These are phyloP conservation scores for Marisa cornuarietis DNA, from an alignment of 1,140 invertebrate genomes.

Conservation along the genomic window DNA sequence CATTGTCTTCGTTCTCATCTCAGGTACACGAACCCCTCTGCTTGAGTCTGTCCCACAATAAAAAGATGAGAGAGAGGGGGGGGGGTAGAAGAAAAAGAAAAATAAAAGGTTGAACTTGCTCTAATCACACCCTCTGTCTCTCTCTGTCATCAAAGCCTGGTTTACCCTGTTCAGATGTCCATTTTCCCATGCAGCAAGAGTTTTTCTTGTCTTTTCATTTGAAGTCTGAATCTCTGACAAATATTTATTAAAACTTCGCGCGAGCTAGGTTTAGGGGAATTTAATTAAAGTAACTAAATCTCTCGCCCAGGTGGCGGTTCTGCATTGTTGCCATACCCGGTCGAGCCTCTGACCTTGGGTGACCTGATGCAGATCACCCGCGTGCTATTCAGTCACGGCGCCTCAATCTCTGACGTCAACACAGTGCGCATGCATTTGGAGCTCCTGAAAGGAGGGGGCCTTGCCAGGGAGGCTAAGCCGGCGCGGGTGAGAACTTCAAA, in stretches of 20 bases:
- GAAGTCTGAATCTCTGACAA: too few relatives aligned
- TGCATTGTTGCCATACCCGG: constrained; percentile 84
- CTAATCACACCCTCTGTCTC: too few relatives aligned
- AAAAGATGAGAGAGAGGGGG: neutral
- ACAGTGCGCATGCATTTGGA: constrained; percentile 86
- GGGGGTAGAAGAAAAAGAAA: neutral
- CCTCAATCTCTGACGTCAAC: constrained; percentile 91
- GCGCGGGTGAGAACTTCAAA: constrained; percentile 64
- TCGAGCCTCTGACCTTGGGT: constrained; percentile 75
- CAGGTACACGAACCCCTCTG: constrained; percentile 54
- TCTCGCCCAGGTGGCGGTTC: constrained; percentile 84
- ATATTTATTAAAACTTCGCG: too few relatives aligned
- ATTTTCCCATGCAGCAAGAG: too few relatives aligned
- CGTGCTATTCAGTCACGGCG: constrained; percentile 80
- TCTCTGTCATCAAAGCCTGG: too few relatives aligned
- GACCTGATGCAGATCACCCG: constrained; percentile 82
- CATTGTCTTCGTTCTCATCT: constrained; percentile 78
- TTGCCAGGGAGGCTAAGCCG: constrained; percentile 78
- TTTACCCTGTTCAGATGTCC: too few relatives aligned
- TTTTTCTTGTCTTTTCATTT: too few relatives aligned
- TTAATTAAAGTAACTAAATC: neutral
- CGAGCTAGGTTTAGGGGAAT: neutral
- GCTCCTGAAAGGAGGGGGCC: constrained; percentile 87
- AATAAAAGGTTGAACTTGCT: neutral
- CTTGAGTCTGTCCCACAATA: neutral